These are phyloP conservation scores for Drosophila mercatorum DNA, from an alignment of 2,888 invertebrate species.

Conservation along the genomic window DNA sequence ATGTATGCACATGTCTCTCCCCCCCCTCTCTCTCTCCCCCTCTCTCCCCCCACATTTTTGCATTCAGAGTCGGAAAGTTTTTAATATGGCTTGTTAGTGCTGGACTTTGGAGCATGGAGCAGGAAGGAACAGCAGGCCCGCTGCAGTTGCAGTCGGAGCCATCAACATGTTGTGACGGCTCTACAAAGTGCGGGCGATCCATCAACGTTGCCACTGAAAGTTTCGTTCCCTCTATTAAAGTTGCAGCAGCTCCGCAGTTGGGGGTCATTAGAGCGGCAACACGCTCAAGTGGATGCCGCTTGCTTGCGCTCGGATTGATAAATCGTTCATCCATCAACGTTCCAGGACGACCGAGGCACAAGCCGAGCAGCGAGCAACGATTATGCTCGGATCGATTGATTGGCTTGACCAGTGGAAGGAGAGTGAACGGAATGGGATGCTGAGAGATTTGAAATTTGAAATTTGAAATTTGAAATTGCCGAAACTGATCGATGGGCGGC, in stretches of 20 bases:
- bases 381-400: conserved; percentile 10
- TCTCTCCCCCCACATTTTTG: conserved; percentile 26
- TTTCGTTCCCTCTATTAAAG: conserved; percentile 14
- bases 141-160: conserved; percentile 2
- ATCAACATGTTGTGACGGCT: conserved; percentile 64
- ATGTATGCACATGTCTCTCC: conserved; percentile 12
- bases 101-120: conserved; percentile 49
- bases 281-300: conserved; percentile 27
- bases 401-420: not conserved
- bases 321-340: conserved; percentile 19
- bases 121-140: not conserved
- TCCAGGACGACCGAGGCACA: not conserved
- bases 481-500: not conserved
- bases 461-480: conserved; percentile 1
- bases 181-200: conserved; percentile 73
- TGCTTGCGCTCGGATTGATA: conserved; percentile 20
- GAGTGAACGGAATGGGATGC: not conserved
- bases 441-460: not conserved
- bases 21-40: too few species aligned
- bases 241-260: conserved; percentile 29
- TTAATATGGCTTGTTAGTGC: conserved; percentile 76
- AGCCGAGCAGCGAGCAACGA: not conserved
- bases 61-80: conserved; percentile 60
- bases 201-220: conserved; percentile 54
- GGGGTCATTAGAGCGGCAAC: conserved; percentile 40